Conservation (phyloP, 2,888 invertebrate genomes). For the Drosophila siamana region DNA sequence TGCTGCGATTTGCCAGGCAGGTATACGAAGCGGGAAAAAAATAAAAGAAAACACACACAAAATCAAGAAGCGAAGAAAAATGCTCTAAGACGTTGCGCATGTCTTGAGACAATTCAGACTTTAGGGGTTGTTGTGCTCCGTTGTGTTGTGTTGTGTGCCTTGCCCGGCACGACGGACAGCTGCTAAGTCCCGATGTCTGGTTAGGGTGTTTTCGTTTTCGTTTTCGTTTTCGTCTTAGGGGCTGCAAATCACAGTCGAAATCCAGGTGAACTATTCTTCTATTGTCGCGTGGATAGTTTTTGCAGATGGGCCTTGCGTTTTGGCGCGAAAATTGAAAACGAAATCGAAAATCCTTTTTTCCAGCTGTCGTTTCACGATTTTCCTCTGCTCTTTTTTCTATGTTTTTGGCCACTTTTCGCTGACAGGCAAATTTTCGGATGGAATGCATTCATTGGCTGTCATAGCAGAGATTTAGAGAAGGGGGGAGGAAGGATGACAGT, state of each 20-base stretch:
- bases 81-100: constrained; percentile 80
- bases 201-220: constrained; percentile 18
- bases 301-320: constrained; percentile 71
- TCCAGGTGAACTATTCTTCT: constrained; percentile 81
- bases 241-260: constrained; percentile 60
- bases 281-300: constrained; percentile 60
- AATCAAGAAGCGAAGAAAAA: constrained; percentile 20
- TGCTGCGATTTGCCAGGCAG: constrained; percentile 67
- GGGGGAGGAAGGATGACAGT: background rate
- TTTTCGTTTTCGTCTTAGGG: constrained; percentile 55
- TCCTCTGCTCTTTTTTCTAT: constrained; percentile 6
- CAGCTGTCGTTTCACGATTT: constrained; percentile 66
- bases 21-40: constrained; percentile 37
- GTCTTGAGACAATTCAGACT: constrained; percentile 65
- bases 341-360: too few species aligned
- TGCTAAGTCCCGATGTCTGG: constrained; percentile 49
- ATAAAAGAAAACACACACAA: background rate
- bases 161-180: constrained; percentile 53
- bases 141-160: too few species aligned
- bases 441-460: constrained; percentile 58
- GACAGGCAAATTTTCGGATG: constrained; percentile 51
- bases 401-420: constrained; percentile 69
- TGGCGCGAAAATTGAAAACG: constrained; percentile 72
- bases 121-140: constrained; percentile 29
- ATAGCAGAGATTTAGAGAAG: background rate